A percentile compares a stretch with the other conserved stretches of the same genome.
phyloP scores from a whole-genome alignment of 2,113 vertebrate genomes.

The Manacus vitellinus region DNA sequence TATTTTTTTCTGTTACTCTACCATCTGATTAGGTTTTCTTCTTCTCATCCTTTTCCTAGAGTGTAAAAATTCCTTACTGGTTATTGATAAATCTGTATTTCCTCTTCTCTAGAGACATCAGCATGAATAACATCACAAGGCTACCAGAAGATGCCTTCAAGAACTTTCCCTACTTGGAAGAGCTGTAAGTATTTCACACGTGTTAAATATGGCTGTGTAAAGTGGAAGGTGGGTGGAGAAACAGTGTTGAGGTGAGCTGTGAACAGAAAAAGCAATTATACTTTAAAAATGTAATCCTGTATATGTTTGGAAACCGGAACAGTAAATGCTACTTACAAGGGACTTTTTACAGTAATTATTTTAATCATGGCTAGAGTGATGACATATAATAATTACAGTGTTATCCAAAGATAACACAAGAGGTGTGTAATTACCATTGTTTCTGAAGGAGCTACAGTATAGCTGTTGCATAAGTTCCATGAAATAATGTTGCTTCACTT shows the following conservation, averaged over 20 bases:
- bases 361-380: conserved; percentile 60
- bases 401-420: conserved; percentile 64
- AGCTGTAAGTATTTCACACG: conserved; percentile 87
- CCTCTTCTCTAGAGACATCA: conserved; percentile 87
- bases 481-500: conserved; percentile 25
- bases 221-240: conserved; percentile 2
- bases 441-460: conserved; percentile 41
- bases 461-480: conserved; percentile 35
- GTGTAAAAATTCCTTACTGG: not conserved
- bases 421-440: conserved; percentile 66
- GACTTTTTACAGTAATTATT: conserved; percentile 59
- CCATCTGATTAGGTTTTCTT: not conserved
- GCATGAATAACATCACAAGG: conserved; percentile 99
- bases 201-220: not conserved
- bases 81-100: conserved; percentile 1
- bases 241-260: not conserved
- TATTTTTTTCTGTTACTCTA: not conserved
- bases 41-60: not conserved
- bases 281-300: not conserved
- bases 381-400: conserved; percentile 71
- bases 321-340: conserved; percentile 61
- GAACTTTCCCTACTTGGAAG: conserved; percentile 93
- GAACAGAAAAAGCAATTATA: conserved; percentile 27
- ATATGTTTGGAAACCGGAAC: conserved; percentile 59
- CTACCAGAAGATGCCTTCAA: conserved; percentile 92